Evolutionary conservation across 2,113 vertebrate genomes (phyloP).

Genomic region (Trematomus loennbergii): DNA sequence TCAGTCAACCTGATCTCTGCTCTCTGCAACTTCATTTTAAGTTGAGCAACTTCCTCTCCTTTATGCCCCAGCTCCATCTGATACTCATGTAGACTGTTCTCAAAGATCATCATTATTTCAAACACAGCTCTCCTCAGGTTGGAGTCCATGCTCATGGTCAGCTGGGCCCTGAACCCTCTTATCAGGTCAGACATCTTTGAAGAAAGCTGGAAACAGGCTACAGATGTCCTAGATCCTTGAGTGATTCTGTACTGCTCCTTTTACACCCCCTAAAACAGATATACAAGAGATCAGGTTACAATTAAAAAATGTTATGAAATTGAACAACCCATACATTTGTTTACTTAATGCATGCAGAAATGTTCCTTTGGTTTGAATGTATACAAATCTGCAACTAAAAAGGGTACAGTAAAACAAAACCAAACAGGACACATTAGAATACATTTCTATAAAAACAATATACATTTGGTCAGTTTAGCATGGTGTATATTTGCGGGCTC

Average conservation of each 20-base stretch:
- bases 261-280: neutral
- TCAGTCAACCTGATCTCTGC: slow-evolving; percentile 55
- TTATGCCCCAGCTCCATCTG: slow-evolving; percentile 65
- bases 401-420: no score
- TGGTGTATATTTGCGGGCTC: no score
- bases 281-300: slow-evolving; percentile 12
- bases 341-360: no score
- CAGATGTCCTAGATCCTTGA: neutral
- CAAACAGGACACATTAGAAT: neutral
- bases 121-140: slow-evolving; percentile 52
- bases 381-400: no score
- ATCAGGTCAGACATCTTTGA: slow-evolving; percentile 67
- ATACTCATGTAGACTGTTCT: slow-evolving; percentile 61
- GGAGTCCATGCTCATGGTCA: slow-evolving; percentile 68
- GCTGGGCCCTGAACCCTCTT: slow-evolving; percentile 53
- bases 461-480: no score
- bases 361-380: no score
- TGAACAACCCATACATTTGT: no score
- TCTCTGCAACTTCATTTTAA: slow-evolving; percentile 63
- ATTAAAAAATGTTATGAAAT: neutral
- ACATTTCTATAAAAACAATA: no score
- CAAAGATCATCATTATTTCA: slow-evolving; percentile 73
- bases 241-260: neutral
- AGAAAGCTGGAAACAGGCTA: neutral
- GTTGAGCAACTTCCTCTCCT: slow-evolving; percentile 59